Evolutionary conservation across 2,113 vertebrate genomes (phyloP), one percentile per base, ranked within the genome.

Genomic region (Oreotragus oreotragus): DNA sequence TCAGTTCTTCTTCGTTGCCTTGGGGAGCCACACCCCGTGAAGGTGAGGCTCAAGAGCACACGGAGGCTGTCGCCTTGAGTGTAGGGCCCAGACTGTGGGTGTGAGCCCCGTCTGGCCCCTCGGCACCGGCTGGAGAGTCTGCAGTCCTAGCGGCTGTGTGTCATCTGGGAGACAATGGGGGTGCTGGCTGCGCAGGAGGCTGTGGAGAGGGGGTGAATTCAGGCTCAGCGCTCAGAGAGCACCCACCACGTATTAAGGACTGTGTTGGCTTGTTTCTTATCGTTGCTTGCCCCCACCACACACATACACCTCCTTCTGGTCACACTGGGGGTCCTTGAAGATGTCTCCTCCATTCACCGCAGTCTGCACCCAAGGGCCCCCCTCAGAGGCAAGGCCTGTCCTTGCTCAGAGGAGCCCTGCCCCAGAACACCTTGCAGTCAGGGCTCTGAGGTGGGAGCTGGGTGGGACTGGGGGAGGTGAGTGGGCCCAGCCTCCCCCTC

Each of bases 161-260:
- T 12, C 66, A 6, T 12, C n/a, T 73, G 36, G 66, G 36, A 39
- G 66, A 6, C 5, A 2, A 3, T 2, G 19, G 10, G 3, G 66
- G 19, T 39, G 36, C 66, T 25, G 66, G 73, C 23, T 14, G 19
- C 73, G 33, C 0, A 77, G n/a, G 30, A 33, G 30, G 13, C 1
- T 28, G 12, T 53, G 25, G 62, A 13, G 66, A 53, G 2, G 9
- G 4, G 30, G 4, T n/a, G 53, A 23, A 57, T 14, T 30, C 1
- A 28, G 19, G 36, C 16, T 47, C 49, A 84, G 73, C 28, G n/a
- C 8, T n/a, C 53, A 55, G 73, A 80, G 28, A 21, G 9, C 6
- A 7, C 43, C 70, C 10, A 3, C 5, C 21, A 7, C 0, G 25
- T 10, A 7, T 28, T 5, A 16, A 49, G 27, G 2, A 21, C 7